Base-by-base conservation (phyloP, 1,140 invertebrate species). In the Limonius californicus region DNA sequence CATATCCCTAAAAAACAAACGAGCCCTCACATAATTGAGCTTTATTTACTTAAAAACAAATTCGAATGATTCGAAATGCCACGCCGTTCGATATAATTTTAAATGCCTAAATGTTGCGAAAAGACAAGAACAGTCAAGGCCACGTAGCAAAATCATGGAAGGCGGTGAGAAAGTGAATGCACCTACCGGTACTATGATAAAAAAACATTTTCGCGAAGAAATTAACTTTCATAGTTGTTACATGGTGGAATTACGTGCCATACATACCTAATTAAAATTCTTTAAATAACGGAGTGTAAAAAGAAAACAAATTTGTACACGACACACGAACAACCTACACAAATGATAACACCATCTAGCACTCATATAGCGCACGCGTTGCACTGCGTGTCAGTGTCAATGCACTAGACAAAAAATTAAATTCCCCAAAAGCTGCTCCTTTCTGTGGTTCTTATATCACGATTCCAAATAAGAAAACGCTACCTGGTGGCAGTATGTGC, bases 111-210 rank as follows among this genome's bases (percentile, higher is more conserved):
- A n/a, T n/a, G n/a, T 27, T 27, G 23, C 23, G 9, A 27, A 27
- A 27, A 27, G 9, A 27, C 3, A 27, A 3, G 23, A 27, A 6
- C n/a, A 27, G 32, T 30, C 55, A 58, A 63, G 47, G 55, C 57
- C 62, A 63, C 57, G 55, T 63, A 59, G 62, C 62, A 59, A 32
- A 19, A 58, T 54, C 19, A 54, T 62, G 45, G 45, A 50, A 50
- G 45, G 16, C 16, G 6, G 45, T 45, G 15, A 19, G 45, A 7
- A 50, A 19, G 3, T 18, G 3, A 50, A 50, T 27, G 9, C 23
- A 27, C 3, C 3, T 9, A 27, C 23, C 23, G 23, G 23, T 27
- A 27, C 2, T 39, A 39, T 12, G n/a, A 32, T 32, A 11, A 32
- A 32, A 32, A 32, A 11, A 32, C 27, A 32, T n/a, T n/a, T n/a